Percentiles rank a stretch among this genome's conserved stretches.
Evolutionary conservation across 2,888 invertebrate species (phyloP).

Genomic region (Tipula helvola): DNA sequence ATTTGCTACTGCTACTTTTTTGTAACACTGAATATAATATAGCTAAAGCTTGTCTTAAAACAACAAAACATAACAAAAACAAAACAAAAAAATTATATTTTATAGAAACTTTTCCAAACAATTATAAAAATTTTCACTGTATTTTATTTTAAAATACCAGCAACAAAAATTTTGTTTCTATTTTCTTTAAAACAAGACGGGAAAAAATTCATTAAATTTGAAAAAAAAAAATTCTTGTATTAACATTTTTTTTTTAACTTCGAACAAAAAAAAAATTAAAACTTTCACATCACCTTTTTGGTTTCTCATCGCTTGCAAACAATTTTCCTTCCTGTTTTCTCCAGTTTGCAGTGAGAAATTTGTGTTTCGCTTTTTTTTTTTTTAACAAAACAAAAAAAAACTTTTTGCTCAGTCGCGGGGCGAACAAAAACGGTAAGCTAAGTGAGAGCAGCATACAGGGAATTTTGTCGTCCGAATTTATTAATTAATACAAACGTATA

Average conservation of each 20-base stretch:
- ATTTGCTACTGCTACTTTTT: background rate
- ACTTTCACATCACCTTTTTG: background rate
- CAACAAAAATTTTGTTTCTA: background rate
- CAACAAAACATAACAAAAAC: background rate
- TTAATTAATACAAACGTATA: no score
- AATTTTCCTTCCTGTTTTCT: background rate
- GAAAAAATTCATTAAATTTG: background rate
- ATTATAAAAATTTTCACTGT: background rate
- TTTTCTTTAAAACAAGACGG: background rate
- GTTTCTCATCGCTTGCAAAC: background rate
- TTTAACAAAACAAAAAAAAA: no score
- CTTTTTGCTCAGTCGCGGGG: no score
- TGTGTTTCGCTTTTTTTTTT: background rate
- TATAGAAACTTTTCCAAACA: background rate
- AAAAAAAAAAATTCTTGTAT: background rate
- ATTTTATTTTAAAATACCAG: background rate
- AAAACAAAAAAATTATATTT: background rate
- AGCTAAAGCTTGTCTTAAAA: conserved; percentile 4
- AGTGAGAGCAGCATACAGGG: no score
- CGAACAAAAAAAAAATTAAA: background rate
- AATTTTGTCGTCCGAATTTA: no score
- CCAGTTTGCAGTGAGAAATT: background rate
- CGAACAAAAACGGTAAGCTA: no score
- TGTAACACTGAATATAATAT: background rate
- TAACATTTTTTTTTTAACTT: background rate